Percentiles rank a stretch among this genome's conserved stretches.
phyloP scores from a whole-genome alignment of 2,888 invertebrate species.

The Tortrix viridana region DNA sequence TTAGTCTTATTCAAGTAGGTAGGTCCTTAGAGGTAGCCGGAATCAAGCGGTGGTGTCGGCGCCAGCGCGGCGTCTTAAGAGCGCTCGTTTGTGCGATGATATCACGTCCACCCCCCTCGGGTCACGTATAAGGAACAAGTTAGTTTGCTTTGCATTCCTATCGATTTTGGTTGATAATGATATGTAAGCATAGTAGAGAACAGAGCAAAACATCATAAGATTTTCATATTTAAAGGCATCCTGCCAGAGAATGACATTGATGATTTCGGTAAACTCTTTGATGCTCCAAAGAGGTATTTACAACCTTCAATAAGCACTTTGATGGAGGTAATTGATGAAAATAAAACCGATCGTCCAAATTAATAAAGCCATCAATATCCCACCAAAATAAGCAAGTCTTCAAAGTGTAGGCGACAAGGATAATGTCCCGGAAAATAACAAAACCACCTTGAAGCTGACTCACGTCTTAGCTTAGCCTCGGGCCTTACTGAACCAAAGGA shows the following conservation, averaged over 20 bases:
- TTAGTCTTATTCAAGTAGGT: too few species aligned
- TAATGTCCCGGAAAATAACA: conserved; percentile 43
- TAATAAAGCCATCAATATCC: not conserved
- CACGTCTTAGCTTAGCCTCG: conserved; percentile 43
- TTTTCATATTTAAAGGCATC: too few species aligned
- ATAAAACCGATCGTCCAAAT: too few species aligned
- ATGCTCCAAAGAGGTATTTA: too few species aligned
- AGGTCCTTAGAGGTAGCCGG: not conserved
- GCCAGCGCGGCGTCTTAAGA: conserved; percentile 49
- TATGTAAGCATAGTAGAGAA: not conserved
- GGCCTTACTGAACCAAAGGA: conserved; percentile 47
- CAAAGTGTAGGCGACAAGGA: conserved; percentile 46
- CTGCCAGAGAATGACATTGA: too few species aligned
- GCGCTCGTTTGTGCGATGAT: conserved; percentile 49
- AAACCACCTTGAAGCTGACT: conserved; percentile 38
- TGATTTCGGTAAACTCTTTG: too few species aligned
- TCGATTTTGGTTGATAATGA: conserved; percentile 3
- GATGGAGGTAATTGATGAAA: too few species aligned
- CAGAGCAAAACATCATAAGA: too few species aligned
- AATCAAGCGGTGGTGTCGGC: conserved; percentile 52
- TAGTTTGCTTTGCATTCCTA: conserved; percentile 9
- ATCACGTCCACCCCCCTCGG: conserved; percentile 47
- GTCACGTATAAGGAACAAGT: conserved; percentile 46
- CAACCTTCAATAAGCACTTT: too few species aligned
- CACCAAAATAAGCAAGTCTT: not conserved